phyloP scores from a whole-genome alignment of 2,113 vertebrate species.

The Heptranchias perlo region DNA sequence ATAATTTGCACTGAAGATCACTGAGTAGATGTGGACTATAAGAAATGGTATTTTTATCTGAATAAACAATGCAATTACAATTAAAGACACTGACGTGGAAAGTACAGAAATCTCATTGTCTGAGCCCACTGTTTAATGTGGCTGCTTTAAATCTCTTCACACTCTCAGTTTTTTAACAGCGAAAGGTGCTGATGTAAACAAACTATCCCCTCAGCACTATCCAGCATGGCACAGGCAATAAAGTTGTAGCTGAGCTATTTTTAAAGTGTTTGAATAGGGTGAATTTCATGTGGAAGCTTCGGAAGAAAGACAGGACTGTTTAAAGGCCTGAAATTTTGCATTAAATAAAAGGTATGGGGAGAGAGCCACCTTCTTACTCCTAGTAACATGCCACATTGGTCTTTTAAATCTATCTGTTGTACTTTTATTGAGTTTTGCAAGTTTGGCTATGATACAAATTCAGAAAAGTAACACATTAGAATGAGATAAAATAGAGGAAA shows the following conservation, averaged over 20 bases:
- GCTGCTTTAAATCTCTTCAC: background rate
- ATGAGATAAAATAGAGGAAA: background rate
- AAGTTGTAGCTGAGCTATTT: background rate
- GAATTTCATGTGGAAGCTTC: too few relatives aligned
- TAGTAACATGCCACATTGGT: background rate
- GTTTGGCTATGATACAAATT: background rate
- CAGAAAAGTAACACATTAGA: background rate
- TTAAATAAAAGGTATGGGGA: background rate
- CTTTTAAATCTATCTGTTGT: background rate
- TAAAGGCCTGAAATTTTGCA: background rate
- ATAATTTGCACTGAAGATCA: background rate
- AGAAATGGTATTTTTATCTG: constrained; percentile 5
- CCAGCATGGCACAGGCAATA: background rate
- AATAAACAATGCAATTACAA: background rate
- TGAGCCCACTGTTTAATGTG: background rate
- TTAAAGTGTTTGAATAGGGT: too few relatives aligned
- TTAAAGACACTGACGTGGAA: background rate
- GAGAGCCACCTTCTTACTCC: background rate
- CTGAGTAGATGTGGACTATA: background rate
- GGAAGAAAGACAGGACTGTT: background rate
- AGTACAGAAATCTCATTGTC: background rate
- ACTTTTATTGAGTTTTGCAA: background rate
- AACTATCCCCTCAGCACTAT: background rate
- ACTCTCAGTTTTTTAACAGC: background rate
- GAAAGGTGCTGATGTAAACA: background rate